phyloP scores from a whole-genome alignment of 2,113 vertebrate genomes.

The Cyanoliseus patagonus region DNA sequence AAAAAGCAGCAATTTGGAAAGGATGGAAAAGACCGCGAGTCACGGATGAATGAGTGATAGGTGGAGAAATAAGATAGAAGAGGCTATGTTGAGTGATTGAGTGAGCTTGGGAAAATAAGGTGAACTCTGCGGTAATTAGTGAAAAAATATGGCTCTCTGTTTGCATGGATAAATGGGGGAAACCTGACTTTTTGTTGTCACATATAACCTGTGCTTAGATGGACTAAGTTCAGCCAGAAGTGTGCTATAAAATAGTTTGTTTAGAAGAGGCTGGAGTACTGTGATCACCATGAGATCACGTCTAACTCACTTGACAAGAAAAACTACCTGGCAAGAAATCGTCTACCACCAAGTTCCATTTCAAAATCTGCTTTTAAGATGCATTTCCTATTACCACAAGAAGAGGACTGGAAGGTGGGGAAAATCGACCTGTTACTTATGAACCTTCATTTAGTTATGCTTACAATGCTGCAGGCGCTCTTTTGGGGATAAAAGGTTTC shows the following conservation, averaged over 20 bases:
- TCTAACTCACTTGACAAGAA: neutral
- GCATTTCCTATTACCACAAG: neutral
- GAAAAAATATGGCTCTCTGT: neutral
- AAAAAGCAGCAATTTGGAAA: slow-evolving; percentile 48
- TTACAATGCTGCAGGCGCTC: neutral
- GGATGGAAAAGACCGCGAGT: neutral
- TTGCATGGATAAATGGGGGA: neutral
- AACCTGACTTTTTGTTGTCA: neutral
- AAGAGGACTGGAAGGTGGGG: neutral
- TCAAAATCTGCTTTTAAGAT: neutral
- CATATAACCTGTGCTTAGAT: neutral
- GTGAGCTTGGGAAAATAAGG: neutral
- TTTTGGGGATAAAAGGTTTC: neutral
- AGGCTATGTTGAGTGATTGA: slow-evolving; percentile 27
- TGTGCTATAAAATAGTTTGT: neutral
- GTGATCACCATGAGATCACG: neutral
- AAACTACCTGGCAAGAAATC: neutral
- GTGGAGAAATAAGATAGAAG: slow-evolving; percentile 20
- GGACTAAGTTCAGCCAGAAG: neutral
- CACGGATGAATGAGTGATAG: slow-evolving; percentile 33
- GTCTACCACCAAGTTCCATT: neutral
- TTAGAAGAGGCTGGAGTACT: neutral
- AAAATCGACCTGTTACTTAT: neutral
- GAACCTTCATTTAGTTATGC: neutral
- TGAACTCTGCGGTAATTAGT: neutral